Evolutionary conservation across 2,888 invertebrate species (phyloP), one percentile per base, ranked within the genome.

Genomic region (Artemia sinica): DNA sequence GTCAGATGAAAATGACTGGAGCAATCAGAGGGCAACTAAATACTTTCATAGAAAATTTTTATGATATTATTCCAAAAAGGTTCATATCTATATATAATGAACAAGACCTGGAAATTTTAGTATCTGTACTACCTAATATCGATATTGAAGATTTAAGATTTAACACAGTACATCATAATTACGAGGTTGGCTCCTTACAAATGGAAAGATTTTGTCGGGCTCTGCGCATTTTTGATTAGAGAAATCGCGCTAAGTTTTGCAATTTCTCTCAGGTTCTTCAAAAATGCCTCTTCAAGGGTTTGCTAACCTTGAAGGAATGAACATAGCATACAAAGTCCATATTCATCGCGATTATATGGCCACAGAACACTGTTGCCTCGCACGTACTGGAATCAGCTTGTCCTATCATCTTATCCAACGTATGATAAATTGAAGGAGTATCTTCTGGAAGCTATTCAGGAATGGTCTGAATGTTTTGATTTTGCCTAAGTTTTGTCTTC

Each of bases 181-280:
- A 91, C 78, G 89, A 87, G 77, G 84, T 86, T 48, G 89, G 85
- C 74, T 89, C 90, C 18, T 81, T 89, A 72, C 91, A 91, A 84
- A 89, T 91, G 75, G 88, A 89, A 78, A 91, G 91, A 91, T 91
- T 92, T 80, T 92, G 91, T 91, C 82, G 91, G 74, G 91, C 91
- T 12, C 79, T 92, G 74, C 82, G 90, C 69, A 88, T 89, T 58
- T 91, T 92, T 76, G 90, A 91, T 78, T 89, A 90, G 78, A 90
- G 90, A 14, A 91, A 91, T 76, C 81, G 89, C 73, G 91, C 91
- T 11, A 89, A 91, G 77, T 91, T 92, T 82, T 92, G 73, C 91
- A 92, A 79, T 92, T 92, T 79, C 91, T 92, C 51, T 92, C 91
- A 8, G 92, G 91, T 73, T 92, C 91, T 51, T 89, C 89, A 0